Base-by-base conservation (phyloP, 2,113 vertebrate species). In the Odobenus rosmarus region DNA sequence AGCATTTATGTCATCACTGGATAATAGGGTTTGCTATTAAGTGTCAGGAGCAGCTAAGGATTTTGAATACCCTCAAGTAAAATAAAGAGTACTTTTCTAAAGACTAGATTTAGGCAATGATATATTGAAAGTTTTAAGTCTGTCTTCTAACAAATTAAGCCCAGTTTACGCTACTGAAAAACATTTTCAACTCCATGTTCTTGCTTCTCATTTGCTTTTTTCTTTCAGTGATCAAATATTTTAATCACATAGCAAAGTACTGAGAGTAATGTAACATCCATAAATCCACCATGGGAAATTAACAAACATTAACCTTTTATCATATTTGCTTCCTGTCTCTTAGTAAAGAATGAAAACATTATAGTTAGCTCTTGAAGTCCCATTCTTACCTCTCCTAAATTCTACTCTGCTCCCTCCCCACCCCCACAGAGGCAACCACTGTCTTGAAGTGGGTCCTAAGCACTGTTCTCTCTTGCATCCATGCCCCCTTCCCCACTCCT, bases 231-330 rank as follows among this genome's bases (percentile, higher is more conserved):
- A 91, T 79, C n/a, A 93, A 82, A 87, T 69, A 61, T 69, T 94
- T 87, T 67, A 71, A 90, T 90, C 80, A 88, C 69, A 61, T 36
- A 85, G 72, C 77, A 71, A 88, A 67, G 24, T 55, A 79, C n/a
- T 46, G 57, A 95, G 49, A 42, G 31, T 88, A 88, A 76, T 67
- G 59, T 64, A 97, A 93, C 57, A 83, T 84, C 36, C 46, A 64
- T 90, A 64, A 74, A 67, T 42, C 86, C 36, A 81, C 62, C 51
- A 83, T 21, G 67, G 69, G 46, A 36, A 76, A 81, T 82, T 53
- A 88, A 83, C 74, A 95, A 81, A 76, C 74, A 42, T 84, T 90
- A 95, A 74, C n/a, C 31, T 69, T 93, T 91, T 82, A 76, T 46
- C 62, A 64, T 36, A 94, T 71, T 91, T 83, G 7, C 57, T 71